A percentile compares a stretch with the other conserved stretches of the same genome.
Evolutionary conservation across 2,888 invertebrate species (phyloP).

Genomic region (Meghimatium bilineatum): DNA sequence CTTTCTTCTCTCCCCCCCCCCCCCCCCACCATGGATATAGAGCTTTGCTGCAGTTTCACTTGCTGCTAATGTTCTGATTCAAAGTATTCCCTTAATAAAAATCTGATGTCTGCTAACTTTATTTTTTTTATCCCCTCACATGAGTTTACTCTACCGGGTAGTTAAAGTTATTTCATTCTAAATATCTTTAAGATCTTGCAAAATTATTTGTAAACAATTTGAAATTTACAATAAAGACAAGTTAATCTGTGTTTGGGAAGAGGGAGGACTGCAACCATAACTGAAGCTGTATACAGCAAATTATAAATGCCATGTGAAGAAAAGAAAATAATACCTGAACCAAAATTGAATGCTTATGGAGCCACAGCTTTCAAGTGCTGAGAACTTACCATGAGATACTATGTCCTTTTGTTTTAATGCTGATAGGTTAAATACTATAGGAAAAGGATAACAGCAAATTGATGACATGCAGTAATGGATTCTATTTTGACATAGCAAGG

Average conservation of each 20-base stretch:
- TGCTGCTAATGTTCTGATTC: too few relatives aligned
- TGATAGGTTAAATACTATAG: slow-evolving; percentile 39
- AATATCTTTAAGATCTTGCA: not conserved
- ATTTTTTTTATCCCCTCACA: too few relatives aligned
- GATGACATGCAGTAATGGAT: not conserved
- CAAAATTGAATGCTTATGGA: not conserved
- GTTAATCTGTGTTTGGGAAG: too few relatives aligned
- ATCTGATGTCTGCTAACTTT: too few relatives aligned
- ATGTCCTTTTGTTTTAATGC: slow-evolving; percentile 13
- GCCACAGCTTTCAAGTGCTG: not conserved
- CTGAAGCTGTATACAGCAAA: slow-evolving; percentile 6
- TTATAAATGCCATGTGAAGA: not conserved
- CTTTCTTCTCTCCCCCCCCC: too few relatives aligned
- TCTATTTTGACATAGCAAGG: not conserved
- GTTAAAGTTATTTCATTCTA: not conserved
- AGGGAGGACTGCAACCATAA: not conserved
- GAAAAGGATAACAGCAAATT: not conserved
- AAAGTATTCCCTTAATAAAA: too few relatives aligned
- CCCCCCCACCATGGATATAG: too few relatives aligned
- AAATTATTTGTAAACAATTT: not conserved
- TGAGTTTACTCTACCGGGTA: too few relatives aligned
- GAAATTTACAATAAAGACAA: too few relatives aligned
- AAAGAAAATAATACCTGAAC: not conserved
- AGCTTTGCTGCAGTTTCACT: too few relatives aligned
- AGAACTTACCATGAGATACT: slow-evolving; percentile 17